phyloP scores from a whole-genome alignment of 2,888 invertebrate species.

The Clivina fossor region DNA sequence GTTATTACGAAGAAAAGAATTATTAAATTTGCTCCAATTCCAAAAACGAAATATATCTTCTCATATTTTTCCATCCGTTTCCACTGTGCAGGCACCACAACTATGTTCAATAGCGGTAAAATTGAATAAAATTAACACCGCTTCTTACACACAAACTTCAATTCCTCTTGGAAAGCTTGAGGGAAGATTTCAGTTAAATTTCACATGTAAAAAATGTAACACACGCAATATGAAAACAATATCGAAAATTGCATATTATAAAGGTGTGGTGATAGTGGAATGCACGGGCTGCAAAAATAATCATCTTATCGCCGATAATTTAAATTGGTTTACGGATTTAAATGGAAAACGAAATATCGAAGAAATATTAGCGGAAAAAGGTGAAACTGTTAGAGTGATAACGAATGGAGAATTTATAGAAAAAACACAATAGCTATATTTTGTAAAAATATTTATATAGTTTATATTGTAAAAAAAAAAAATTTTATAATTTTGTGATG shows the following conservation, averaged over 20 bases:
- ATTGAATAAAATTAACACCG: slow-evolving; percentile 56
- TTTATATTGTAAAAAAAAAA: slow-evolving; percentile 31
- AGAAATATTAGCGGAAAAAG: slow-evolving; percentile 83
- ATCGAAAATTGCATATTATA: slow-evolving; percentile 80
- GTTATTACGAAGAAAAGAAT: slow-evolving; percentile 12
- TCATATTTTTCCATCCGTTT: slow-evolving; percentile 15
- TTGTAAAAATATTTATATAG: slow-evolving; percentile 30
- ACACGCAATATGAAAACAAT: slow-evolving; percentile 77
- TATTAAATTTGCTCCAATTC: slow-evolving; percentile 14
- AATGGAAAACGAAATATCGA: slow-evolving; percentile 83
- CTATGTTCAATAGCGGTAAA: slow-evolving; percentile 50
- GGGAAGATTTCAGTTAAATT: slow-evolving; percentile 70
- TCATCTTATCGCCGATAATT: slow-evolving; percentile 94
- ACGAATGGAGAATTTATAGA: slow-evolving; percentile 42
- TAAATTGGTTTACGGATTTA: slow-evolving; percentile 89
- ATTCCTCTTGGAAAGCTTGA: slow-evolving; percentile 49
- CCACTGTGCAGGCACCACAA: slow-evolving; percentile 7
- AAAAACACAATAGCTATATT: too few species aligned
- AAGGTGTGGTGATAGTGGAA: slow-evolving; percentile 89
- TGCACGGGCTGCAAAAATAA: slow-evolving; percentile 86
- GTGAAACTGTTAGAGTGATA: slow-evolving; percentile 73
- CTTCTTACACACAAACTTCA: slow-evolving; percentile 34
- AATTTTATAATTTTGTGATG: slow-evolving; percentile 29
- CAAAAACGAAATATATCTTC: slow-evolving; percentile 20
- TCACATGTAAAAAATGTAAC: slow-evolving; percentile 88